Conservation (phyloP, 2,888 invertebrate genomes). For the Pterobdella sp. region DNA sequence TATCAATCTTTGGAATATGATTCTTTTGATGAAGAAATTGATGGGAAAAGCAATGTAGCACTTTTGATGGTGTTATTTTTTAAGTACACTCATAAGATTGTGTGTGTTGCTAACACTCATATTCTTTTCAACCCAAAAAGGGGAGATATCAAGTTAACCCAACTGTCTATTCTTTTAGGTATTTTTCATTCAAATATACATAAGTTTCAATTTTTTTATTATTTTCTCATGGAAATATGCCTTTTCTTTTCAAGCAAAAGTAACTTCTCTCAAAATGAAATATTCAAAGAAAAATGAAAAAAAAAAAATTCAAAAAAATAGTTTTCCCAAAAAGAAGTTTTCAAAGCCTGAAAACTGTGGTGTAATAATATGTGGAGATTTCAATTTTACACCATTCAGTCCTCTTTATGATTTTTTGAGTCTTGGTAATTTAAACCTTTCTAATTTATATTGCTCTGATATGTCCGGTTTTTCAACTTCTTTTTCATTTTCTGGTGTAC, state of each 20-base stretch:
- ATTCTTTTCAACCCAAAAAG: slow-evolving; percentile 82
- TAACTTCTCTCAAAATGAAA: background rate
- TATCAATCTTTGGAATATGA: slow-evolving; percentile 65
- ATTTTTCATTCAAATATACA: background rate
- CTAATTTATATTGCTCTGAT: slow-evolving; percentile 44
- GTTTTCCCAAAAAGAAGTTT: too few species aligned
- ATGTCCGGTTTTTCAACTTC: slow-evolving; percentile 14
- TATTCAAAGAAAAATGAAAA: slow-evolving; percentile 59
- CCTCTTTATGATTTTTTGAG: slow-evolving; percentile 65
- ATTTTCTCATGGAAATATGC: background rate
- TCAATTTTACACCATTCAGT: slow-evolving; percentile 73
- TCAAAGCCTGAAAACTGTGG: too few species aligned
- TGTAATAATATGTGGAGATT: slow-evolving; percentile 81
- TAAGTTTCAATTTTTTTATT: background rate
- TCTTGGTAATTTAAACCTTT: slow-evolving; percentile 57
- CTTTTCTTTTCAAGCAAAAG: background rate
- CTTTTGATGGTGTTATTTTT: slow-evolving; percentile 66
- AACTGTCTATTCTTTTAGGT: slow-evolving; percentile 69
- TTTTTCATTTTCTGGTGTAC: slow-evolving; percentile 35
- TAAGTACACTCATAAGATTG: background rate
- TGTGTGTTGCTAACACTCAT: slow-evolving; percentile 66
- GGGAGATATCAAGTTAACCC: slow-evolving; percentile 80
- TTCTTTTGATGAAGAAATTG: slow-evolving; percentile 56
- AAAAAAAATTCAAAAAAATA: slow-evolving; percentile 52
- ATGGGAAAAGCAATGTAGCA: slow-evolving; percentile 81